phyloP scores from a whole-genome alignment of 1,140 invertebrate species.

The Copidosoma floridanum region DNA sequence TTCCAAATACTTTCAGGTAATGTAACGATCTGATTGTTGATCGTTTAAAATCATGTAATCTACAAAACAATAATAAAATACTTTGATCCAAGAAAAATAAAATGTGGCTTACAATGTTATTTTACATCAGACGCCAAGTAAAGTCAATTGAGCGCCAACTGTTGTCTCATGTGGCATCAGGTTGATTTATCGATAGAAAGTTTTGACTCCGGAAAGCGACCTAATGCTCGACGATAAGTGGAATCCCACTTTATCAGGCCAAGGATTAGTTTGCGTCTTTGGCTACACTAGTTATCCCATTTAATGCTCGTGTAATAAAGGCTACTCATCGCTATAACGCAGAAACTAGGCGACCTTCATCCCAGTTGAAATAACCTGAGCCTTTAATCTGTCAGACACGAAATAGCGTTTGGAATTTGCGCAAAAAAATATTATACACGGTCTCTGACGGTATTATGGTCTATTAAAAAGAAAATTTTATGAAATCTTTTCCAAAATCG shows the following conservation, averaged over 20 bases:
- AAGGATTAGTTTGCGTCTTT: constrained; percentile 45
- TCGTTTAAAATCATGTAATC: not conserved
- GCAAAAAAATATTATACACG: too few relatives aligned
- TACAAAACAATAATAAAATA: not conserved
- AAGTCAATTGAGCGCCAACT: too few relatives aligned
- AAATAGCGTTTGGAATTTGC: constrained; percentile 30
- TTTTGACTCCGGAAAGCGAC: constrained; percentile 29
- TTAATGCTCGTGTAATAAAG: constrained; percentile 47
- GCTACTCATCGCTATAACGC: constrained; percentile 44
- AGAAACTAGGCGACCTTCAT: constrained; percentile 22
- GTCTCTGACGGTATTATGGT: too few relatives aligned
- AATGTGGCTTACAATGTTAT: too few relatives aligned
- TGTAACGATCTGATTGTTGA: not conserved
- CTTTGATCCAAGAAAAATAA: too few relatives aligned
- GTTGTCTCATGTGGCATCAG: too few relatives aligned
- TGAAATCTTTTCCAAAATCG: too few relatives aligned
- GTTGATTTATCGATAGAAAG: constrained; percentile 35
- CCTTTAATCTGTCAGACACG: constrained; percentile 32
- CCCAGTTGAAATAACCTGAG: constrained; percentile 25
- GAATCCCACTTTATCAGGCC: constrained; percentile 46
- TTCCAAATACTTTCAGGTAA: not conserved
- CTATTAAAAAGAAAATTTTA: too few relatives aligned
- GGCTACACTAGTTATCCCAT: constrained; percentile 39
- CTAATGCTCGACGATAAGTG: constrained; percentile 31
- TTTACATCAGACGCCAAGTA: too few relatives aligned